Base-by-base conservation (phyloP, 2,797 vertebrate genomes). In the Miichthys miiuy region DNA sequence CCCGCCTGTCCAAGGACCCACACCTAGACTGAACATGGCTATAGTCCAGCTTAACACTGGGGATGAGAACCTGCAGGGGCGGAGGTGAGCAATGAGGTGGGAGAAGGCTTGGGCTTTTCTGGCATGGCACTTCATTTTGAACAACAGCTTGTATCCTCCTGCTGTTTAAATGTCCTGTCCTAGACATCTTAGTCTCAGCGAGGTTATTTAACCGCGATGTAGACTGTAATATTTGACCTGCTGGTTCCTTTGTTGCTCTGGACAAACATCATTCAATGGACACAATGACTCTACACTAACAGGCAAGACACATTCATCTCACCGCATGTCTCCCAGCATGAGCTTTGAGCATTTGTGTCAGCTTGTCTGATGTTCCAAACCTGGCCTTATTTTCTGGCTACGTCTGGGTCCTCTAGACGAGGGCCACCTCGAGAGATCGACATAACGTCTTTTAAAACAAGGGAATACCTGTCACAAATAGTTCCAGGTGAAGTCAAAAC, bases 1-100 rank as follows among this genome's bases (percentile, higher is more conserved):
- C 93, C 86, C 89, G 89, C 92, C 92, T 94, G 90, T 94, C 93
- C 93, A 95, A 90, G 91, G 95, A 95, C 86, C 93, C 94, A 92
- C 93, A 94, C 92, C 94, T 94, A 92, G 94, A 91, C 89, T 94
- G 93, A 93, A 95, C 89, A 91, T 93, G 95, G 93, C 94, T 94
- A 94, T 93, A 94, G 94, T 94, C 92, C 94, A 94, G 87, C 83
- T 93, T 94, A 92, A 94, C 92, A 89, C 81, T 93, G 88, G 95
- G 91, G 91, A 94, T 94, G 92, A 92, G 72, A 75, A 95, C 94
- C 94, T 95, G 92, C 81, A 89, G 85, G 82, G 74, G 85, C 18
- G 91, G 88, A 94, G 89, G 92, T 88, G 83, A 92, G 88, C 77
- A 91, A 81, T 90, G 86, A 90, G 85, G 75, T 71, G 74, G 87